These are phyloP conservation scores for Hycleus phaleratus DNA, from an alignment of 1,140 invertebrate species.

Conservation along the genomic window DNA sequence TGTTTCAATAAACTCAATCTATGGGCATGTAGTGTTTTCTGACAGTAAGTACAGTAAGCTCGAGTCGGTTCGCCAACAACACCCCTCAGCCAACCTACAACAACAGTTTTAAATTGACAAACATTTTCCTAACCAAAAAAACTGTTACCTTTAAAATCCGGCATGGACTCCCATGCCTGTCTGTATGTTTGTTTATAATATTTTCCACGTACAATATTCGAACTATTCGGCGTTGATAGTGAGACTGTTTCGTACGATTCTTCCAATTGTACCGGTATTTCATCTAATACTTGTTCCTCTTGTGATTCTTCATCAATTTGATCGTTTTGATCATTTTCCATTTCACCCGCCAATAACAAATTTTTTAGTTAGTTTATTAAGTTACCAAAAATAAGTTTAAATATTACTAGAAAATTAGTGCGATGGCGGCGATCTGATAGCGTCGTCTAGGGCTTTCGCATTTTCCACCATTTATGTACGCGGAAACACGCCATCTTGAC, in stretches of 20 bases:
- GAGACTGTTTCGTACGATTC: slow-evolving; percentile 18
- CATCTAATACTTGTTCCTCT: slow-evolving; percentile 20
- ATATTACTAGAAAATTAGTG: slow-evolving; percentile 15
- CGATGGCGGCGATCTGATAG: slow-evolving; percentile 9
- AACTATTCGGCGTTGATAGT: slow-evolving; percentile 8
- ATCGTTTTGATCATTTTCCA: slow-evolving; percentile 25
- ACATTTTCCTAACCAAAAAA: neutral
- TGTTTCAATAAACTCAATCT: slow-evolving; percentile 50
- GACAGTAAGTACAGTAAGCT: slow-evolving; percentile 51
- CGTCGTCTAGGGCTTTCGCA: slow-evolving; percentile 7
- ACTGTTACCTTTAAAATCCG: slow-evolving; percentile 49
- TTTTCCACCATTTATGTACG: neutral
- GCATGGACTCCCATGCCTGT: slow-evolving; percentile 51
- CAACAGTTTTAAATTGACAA: slow-evolving; percentile 4
- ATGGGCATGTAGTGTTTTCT: slow-evolving; percentile 54
- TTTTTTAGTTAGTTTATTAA: slow-evolving; percentile 6
- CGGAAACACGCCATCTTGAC: neutral
- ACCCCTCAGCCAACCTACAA: slow-evolving; percentile 48
- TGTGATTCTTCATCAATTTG: slow-evolving; percentile 20
- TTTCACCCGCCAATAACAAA: slow-evolving; percentile 29
- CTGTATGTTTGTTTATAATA: slow-evolving; percentile 51
- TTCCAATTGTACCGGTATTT: slow-evolving; percentile 28
- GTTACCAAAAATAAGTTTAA: slow-evolving; percentile 24
- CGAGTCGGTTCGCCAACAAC: slow-evolving; percentile 46
- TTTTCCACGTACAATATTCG: slow-evolving; percentile 27